A percentile compares a stretch with the other conserved stretches of the same genome.
Evolutionary conservation across 35 echinoderm and acorn worm genomes (phyloP).

Genomic region (Ophioderma brevispina): DNA sequence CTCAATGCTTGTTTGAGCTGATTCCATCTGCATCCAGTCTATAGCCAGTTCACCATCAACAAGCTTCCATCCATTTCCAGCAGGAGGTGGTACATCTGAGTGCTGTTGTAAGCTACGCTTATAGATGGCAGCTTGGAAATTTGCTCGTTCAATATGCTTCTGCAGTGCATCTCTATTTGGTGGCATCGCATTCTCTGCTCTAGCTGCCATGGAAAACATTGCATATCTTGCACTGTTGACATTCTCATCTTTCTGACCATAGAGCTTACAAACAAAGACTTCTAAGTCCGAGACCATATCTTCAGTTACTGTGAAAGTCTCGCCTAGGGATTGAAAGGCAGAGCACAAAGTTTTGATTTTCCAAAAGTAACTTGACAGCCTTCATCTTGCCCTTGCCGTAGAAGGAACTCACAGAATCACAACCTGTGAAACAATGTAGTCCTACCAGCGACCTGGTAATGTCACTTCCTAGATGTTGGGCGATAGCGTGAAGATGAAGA

Average conservation of each 20-base stretch:
- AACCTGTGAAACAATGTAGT: slow-evolving; percentile 67
- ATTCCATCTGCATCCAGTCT: slow-evolving; percentile 66
- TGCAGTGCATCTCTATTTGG: slow-evolving; percentile 48
- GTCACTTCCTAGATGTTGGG: slow-evolving; percentile 21
- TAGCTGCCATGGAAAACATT: slow-evolving; percentile 35
- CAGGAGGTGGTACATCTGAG: slow-evolving; percentile 34
- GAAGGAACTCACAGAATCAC: slow-evolving; percentile 68
- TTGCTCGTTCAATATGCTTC: slow-evolving; percentile 64
- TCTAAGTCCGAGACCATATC: slow-evolving; percentile 35
- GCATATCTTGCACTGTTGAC: slow-evolving; percentile 52
- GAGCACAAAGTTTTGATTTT: neutral
- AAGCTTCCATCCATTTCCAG: slow-evolving; percentile 40
- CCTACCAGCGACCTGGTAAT: slow-evolving; percentile 43
- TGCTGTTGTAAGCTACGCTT: slow-evolving; percentile 16
- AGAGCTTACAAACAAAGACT: slow-evolving; percentile 50
- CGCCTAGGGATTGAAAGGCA: slow-evolving; percentile 46
- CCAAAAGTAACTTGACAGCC: slow-evolving; percentile 39
- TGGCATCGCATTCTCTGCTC: slow-evolving; percentile 56
- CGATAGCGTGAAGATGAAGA: slow-evolving; percentile 36
- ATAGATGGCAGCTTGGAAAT: slow-evolving; percentile 52
- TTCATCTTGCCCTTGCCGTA: slow-evolving; percentile 63
- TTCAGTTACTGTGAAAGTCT: slow-evolving; percentile 21
- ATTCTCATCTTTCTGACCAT: slow-evolving; percentile 23
- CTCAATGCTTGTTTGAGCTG: slow-evolving; percentile 51
- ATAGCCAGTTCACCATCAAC: slow-evolving; percentile 50